phyloP scores from a whole-genome alignment of 1,140 invertebrate genomes.

The Cyphomyrmex costatus region DNA sequence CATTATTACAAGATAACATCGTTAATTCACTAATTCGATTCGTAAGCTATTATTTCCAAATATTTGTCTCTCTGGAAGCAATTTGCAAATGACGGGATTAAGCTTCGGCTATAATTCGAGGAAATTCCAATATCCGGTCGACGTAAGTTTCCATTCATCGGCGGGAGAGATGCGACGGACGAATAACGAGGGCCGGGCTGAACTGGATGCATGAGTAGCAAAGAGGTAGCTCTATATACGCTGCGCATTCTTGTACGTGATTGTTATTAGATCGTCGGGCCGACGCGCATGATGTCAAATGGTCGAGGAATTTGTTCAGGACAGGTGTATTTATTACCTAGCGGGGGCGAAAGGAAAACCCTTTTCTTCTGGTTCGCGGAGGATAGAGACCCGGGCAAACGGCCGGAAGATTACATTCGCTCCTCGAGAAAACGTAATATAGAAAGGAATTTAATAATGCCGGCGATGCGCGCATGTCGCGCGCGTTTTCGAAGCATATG shows the following conservation, averaged over 20 bases:
- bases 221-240: conserved; percentile 52
- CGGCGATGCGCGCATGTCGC: not conserved
- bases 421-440: conserved; percentile 53
- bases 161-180: not conserved
- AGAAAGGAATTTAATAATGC: conserved; percentile 74
- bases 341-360: not conserved
- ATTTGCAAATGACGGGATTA: conserved; percentile 29
- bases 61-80: not conserved
- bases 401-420: conserved; percentile 59
- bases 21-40: not conserved
- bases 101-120: conserved; percentile 26
- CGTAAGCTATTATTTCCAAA: not conserved
- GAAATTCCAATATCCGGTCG: conserved; percentile 56
- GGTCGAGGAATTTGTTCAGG: conserved; percentile 61
- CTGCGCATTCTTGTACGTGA: conserved; percentile 54
- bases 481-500: conserved; percentile 28
- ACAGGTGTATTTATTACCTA: conserved; percentile 67
- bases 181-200: not conserved
- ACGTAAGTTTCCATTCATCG: conserved; percentile 61
- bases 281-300: conserved; percentile 65
- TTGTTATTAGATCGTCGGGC: conserved; percentile 68
- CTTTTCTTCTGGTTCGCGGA: conserved; percentile 7
- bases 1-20: not conserved
- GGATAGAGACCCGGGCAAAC: too few species aligned
- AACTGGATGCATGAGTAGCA: not conserved